These are phyloP conservation scores for human (Homo sapiens) DNA, from an alignment of 2,113 vertebrate species.

Conservation along the genomic window GRCh38 chr21:23837501-23838000, in stretches of 20 bases:
- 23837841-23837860: neutral
- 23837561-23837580: neutral
- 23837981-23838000: neutral
- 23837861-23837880: neutral
- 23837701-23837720: neutral
- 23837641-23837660: neutral
- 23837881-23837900: neutral
- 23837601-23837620: neutral
- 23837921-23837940: neutral
- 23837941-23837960: neutral
- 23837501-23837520: neutral
- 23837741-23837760: neutral
- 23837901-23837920: neutral
- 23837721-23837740: neutral
- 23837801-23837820: neutral
- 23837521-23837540: neutral
- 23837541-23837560: neutral
- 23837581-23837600: neutral
- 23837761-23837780: accelerated
- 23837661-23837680: neutral
- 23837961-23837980: neutral
- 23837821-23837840: neutral
- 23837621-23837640: neutral
- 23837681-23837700: neutral
- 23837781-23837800: neutral